Conservation (phyloP, 2,888 invertebrate species). For the Rhagonycha lutea region DNA sequence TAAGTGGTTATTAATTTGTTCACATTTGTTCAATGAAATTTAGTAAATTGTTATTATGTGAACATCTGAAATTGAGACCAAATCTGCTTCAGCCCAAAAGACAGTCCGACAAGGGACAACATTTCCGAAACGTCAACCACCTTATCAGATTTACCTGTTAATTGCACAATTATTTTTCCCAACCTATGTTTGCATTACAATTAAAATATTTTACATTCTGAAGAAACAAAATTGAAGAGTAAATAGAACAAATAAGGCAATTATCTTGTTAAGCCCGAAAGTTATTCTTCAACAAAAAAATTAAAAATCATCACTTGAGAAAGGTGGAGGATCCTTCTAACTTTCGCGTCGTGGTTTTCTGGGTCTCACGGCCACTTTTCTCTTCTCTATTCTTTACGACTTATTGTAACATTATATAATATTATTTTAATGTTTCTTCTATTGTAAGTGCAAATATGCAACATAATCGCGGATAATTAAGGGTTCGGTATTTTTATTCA, state of each 20-base stretch:
- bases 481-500: not conserved
- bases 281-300: conserved; percentile 5
- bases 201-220: not conserved
- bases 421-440: not conserved
- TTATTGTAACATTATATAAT: not conserved
- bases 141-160: not conserved
- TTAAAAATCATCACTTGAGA: conserved; percentile 18
- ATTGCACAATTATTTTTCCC: not conserved
- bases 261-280: conserved; percentile 11
- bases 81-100: too few species aligned
- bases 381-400: not conserved
- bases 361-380: not conserved
- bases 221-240: conserved; percentile 10
- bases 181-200: not conserved
- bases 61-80: not conserved
- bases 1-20: conserved; percentile 25
- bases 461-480: not conserved
- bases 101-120: too few species aligned
- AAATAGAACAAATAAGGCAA: conserved; percentile 11
- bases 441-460: not conserved
- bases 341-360: not conserved
- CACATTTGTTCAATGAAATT: conserved; percentile 9
- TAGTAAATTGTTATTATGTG: not conserved
- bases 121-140: not conserved
- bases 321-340: not conserved